These are phyloP conservation scores for Mus pahari DNA, from an alignment of 2,113 vertebrate genomes.

Conservation along the genomic window DNA sequence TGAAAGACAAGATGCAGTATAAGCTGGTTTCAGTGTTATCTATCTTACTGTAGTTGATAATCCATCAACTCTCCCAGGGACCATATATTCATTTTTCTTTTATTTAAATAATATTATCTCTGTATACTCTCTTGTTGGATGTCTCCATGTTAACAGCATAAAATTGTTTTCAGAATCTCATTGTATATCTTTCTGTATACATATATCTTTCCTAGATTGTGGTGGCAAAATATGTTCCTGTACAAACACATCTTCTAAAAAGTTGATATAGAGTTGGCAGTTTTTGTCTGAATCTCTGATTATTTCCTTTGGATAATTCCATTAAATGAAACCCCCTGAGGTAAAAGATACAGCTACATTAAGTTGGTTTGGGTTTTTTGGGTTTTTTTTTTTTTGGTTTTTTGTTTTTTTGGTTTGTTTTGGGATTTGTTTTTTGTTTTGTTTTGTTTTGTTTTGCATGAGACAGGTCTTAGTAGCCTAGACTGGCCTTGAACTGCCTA, in stretches of 20 bases:
- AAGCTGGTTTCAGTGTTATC: slow-evolving; percentile 28
- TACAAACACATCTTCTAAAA: neutral
- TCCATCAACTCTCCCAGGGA: neutral
- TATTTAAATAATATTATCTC: neutral
- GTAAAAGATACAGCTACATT: neutral
- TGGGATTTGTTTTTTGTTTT: too few relatives aligned
- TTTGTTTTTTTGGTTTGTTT: too few relatives aligned
- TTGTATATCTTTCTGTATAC: neutral
- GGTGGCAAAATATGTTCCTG: neutral
- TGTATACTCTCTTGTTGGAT: neutral
- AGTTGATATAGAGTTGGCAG: neutral
- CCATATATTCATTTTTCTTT: slow-evolving; percentile 6
- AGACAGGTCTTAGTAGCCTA: neutral
- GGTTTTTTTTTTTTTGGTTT: too few relatives aligned
- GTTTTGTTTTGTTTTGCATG: neutral
- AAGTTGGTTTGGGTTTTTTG: too few relatives aligned
- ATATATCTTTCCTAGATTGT: neutral
- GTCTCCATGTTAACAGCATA: neutral
- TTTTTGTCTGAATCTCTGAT: neutral
- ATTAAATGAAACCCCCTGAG: neutral
- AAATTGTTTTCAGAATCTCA: neutral
- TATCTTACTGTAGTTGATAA: neutral
- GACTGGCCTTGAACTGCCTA: neutral
- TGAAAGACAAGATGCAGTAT: neutral
- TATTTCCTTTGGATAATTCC: slow-evolving; percentile 29